Evolutionary conservation across 2,797 vertebrate genomes (phyloP).

Genomic region (Tapirus indicus): DNA sequence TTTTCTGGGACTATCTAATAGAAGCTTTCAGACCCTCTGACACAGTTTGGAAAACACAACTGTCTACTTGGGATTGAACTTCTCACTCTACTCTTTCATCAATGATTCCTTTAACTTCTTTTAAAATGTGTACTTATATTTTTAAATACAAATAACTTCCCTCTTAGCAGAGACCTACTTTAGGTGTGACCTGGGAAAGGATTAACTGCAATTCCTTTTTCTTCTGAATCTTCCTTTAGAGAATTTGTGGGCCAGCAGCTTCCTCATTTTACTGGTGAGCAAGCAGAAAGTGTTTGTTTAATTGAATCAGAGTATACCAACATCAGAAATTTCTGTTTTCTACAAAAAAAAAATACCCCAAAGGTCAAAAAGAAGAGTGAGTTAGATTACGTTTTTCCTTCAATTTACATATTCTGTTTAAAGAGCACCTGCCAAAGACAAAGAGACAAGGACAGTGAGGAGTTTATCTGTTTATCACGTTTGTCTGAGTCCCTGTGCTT

Average conservation of each 20-base stretch:
- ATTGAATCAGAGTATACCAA: conserved; percentile 57
- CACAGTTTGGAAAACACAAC: neutral
- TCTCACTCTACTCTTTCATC: conserved; percentile 4
- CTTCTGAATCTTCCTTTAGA: conserved; percentile 78
- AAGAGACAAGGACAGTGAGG: neutral
- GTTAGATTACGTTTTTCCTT: neutral
- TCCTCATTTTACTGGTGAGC: conserved; percentile 77
- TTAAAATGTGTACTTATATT: conserved; percentile 56
- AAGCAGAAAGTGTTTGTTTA: conserved; percentile 66
- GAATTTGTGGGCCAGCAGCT: conserved; percentile 71
- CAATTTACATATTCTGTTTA: neutral
- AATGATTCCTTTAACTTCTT: conserved; percentile 25
- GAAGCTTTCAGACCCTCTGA: neutral
- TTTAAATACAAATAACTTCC: conserved; percentile 71
- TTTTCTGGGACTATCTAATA: neutral
- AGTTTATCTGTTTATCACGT: neutral
- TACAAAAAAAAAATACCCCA: conserved; percentile 38
- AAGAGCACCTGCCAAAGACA: neutral
- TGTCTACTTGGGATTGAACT: neutral
- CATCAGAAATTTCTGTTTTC: conserved; percentile 55
- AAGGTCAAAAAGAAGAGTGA: neutral
- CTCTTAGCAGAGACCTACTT: conserved; percentile 62
- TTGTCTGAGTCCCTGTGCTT: neutral
- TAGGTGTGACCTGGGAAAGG: conserved; percentile 82
- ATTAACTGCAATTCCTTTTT: conserved; percentile 80